Evolutionary conservation across 2,888 invertebrate genomes (phyloP), one percentile per base, ranked within the genome.

Genomic region (Epirrhoe alternata): DNA sequence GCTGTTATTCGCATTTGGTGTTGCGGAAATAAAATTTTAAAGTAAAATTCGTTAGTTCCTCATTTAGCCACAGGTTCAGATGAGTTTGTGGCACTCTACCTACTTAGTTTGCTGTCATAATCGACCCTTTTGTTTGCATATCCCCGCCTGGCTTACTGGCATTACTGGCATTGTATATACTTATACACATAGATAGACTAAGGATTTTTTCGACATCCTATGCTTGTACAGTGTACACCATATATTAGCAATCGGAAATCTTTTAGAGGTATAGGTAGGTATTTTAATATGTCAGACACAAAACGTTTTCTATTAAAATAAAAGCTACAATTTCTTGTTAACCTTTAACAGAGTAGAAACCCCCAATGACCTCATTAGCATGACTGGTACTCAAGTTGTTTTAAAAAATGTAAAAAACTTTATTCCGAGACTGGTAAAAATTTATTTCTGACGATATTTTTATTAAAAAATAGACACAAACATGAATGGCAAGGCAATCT

Each of bases 401-500:
- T 35, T 24, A 58, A 31, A 58, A 49, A 24, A 16, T 38, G 7
- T 31, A 47, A 45, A 14, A 31, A 61, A 65, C 54, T 3, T 72
- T 74, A 74, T 73, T 73, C 63, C 35, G 6, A 55, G 65, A 68
- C 49, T 64, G 64, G 59, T 73, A 73, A 72, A 75, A 75, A 77
- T 54, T 55, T 42, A 24, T 38, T 24, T 38, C 12, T 54, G 14
- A 17, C 10, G n/a, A 55, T 24, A 6, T n/a, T 42, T 12, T 42
- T 42, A 42, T 24, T 45, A 45, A 5, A 35, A 35, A 35, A 35
- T 35, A 35, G 3, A 35, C 8, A 35, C 7, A 35, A 8, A 8
- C 10, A 35, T 35, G 35, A 35, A 35, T 35, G 10, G 35, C 35
- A 35, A 8, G 24, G 24, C 24, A 24, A 24, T 2, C 24, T 24